These are phyloP conservation scores for Sycobia sp. DNA, from an alignment of 1,140 invertebrate species.

Conservation along the genomic window DNA sequence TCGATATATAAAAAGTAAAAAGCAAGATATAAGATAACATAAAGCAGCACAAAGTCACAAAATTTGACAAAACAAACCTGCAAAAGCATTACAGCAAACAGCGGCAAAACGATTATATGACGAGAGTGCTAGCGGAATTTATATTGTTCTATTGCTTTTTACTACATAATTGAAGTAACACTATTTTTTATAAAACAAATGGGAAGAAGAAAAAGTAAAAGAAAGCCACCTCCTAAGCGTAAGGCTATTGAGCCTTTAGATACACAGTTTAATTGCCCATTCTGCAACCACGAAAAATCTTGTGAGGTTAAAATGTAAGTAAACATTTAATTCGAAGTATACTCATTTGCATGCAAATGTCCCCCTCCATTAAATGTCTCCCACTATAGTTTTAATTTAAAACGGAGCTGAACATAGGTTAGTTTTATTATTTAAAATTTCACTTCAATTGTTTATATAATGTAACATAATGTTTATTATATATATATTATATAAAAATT, in stretches of 20 bases:
- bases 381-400: constrained; percentile 23
- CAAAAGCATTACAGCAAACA: too few species aligned
- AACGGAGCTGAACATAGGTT: constrained; percentile 17
- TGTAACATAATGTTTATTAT: too few species aligned
- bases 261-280: constrained; percentile 97
- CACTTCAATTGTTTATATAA: background rate
- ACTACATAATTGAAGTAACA: background rate
- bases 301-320: constrained; percentile 99
- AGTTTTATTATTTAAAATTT: constrained; percentile 3
- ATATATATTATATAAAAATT: too few species aligned
- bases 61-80: too few species aligned
- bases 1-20: too few species aligned
- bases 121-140: too few species aligned
- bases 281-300: constrained; percentile 99
- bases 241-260: constrained; percentile 94
- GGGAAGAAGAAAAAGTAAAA: constrained; percentile 96
- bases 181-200: constrained; percentile 62
- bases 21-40: too few species aligned
- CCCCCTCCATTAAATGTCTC: background rate
- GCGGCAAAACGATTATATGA: too few species aligned
- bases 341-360: background rate
- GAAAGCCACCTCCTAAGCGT: constrained; percentile 93
- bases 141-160: background rate
- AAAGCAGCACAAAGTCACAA: too few species aligned
- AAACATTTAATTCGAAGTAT: constrained; percentile 14